Evolutionary conservation across 2,113 vertebrate genomes (phyloP), one percentile per base, ranked within the genome.

Genomic region (Leucosticte australis): DNA sequence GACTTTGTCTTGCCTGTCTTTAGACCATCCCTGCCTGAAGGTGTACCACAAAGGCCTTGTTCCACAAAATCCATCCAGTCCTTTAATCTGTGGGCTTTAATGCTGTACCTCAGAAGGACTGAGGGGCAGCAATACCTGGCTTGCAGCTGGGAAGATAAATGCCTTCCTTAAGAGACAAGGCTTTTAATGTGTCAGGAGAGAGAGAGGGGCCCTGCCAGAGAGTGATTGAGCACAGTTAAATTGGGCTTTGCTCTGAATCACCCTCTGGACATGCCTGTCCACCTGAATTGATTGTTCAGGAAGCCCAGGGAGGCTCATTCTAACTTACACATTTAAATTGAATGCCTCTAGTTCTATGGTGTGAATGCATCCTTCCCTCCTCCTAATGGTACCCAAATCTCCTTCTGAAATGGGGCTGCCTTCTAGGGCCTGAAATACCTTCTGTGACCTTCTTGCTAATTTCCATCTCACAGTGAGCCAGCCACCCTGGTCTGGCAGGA

Each of bases 161-260:
- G 62, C 62, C 19, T 85, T 68, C 53, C 71, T 87, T 94, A 77
- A 89, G 82, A 95, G 84, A 57, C 56, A 64, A 83, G 37, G 85
- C 94, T 96, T 95, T 94, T 96, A 91, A 85, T 82, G 82, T 85
- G 92, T 95, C 92, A 91, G 24, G 37, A 15, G 77, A 89, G 84
- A 76, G 85, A 64, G 46, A 42, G 47, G 30, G 62, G 55, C 75
- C 55, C 57, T 7, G 6, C 59, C 80, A 78, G 64, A 74, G 79
- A 4, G 75, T 94, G 94, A 96, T 88, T 94, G 87, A 92, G 83
- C 11, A 1, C 27, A 46, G 59, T 67, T 90, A 76, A 90, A 94
- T 92, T 74, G 80, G 76, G 30, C 71, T 94, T 92, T 90, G 27
- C 90, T 86, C 63, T 86, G 71, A 86, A 74, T 92, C 83, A 77